Evolutionary conservation across 2,113 vertebrate genomes (phyloP).

Genomic region (Pseudopipra pipra): DNA sequence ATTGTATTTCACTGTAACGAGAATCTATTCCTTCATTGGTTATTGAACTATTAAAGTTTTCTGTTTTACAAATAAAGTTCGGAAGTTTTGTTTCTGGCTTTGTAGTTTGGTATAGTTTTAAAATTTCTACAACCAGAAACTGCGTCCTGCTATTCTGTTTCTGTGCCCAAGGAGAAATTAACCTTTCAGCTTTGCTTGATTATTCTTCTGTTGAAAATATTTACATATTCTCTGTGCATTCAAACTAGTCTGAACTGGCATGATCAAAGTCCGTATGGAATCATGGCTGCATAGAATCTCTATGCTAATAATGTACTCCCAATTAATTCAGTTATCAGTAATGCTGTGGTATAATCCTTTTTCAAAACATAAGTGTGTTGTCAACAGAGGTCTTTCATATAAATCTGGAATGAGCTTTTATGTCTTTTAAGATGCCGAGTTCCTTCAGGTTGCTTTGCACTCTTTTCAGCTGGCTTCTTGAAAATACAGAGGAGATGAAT

Average conservation of each 20-base stretch:
- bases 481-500: background rate
- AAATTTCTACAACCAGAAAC: background rate
- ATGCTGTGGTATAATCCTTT: background rate
- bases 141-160: background rate
- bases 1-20: background rate
- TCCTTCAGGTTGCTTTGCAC: background rate
- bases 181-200: background rate
- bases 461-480: background rate
- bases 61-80: background rate
- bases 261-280: background rate
- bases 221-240: background rate
- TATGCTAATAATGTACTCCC: background rate
- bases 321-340: background rate
- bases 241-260: background rate
- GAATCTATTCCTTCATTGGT: background rate
- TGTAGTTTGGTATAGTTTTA: background rate
- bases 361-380: background rate
- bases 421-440: background rate
- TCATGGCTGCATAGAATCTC: background rate
- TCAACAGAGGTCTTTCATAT: background rate
- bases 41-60: background rate
- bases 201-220: background rate
- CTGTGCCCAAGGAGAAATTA: background rate
- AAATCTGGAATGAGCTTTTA: background rate
- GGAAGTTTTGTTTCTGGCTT: background rate